These are phyloP conservation scores for Watsonalla cultraria DNA, from an alignment of 2,888 invertebrate genomes.

Conservation along the genomic window DNA sequence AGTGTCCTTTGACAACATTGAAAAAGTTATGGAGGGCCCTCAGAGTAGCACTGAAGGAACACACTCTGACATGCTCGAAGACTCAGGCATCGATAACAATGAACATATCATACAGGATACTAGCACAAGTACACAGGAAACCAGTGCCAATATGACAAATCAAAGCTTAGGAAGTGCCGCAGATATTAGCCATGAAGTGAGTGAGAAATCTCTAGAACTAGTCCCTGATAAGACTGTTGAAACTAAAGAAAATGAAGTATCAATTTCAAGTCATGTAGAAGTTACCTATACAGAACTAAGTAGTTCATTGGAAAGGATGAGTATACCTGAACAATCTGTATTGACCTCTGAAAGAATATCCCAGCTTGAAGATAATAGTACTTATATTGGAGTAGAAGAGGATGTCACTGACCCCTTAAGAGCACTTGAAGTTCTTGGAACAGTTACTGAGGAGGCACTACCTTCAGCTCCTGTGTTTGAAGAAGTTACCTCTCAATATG, in stretches of 20 bases:
- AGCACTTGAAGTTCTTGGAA: slow-evolving; percentile 2
- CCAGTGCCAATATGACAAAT: background rate
- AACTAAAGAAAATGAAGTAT: background rate
- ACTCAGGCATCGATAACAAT: background rate
- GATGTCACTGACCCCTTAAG: slow-evolving; percentile 6
- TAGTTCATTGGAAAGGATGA: slow-evolving; percentile 27
- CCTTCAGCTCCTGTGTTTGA: slow-evolving; percentile 62
- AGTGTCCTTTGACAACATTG: background rate
- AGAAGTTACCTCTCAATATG: slow-evolving; percentile 17
- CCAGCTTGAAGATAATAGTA: slow-evolving; percentile 18
- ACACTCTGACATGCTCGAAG: background rate
- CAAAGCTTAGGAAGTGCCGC: background rate
- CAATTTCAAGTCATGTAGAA: slow-evolving; percentile 5
- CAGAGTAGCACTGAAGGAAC: background rate
- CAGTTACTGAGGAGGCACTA: slow-evolving; percentile 12
- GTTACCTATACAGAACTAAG: slow-evolving; percentile 29
- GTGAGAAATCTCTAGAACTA: background rate
- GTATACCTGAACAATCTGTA: slow-evolving; percentile 17
- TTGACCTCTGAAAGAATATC: slow-evolving; percentile 20
- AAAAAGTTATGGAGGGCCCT: background rate
- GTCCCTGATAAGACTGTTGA: slow-evolving; percentile 3
- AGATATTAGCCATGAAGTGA: background rate
- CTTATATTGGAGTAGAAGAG: slow-evolving; percentile 8
- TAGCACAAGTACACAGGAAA: background rate
- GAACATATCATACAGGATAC: slow-evolving; percentile 1